Base-by-base conservation (phyloP, 2,113 vertebrate species). In the Galeopterus variegatus region DNA sequence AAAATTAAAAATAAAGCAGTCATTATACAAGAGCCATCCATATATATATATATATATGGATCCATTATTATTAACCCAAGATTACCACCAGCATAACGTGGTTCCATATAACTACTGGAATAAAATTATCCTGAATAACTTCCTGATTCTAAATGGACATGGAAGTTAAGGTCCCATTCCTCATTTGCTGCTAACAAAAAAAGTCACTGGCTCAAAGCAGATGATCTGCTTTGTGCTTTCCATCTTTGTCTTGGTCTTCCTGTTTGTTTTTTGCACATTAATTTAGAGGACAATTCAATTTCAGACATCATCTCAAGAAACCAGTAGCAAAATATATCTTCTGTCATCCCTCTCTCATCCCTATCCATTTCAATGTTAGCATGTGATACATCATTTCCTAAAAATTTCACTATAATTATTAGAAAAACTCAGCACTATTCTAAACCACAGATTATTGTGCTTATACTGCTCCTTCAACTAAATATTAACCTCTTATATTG, bases 1-100 rank as follows among this genome's bases (percentile, higher is more conserved):
- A 26, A 93, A 93, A 62, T 58, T 9, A 85, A 97, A 97, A 93
- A 86, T 58, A 95, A 86, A 93, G 18, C 54, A 79, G 64, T 69
- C 52, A 67, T 56, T 80, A 95, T 70, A 83, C 36, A 93, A 85
- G 67, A 93, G 26, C 36, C 3, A 93, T n/a, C n/a, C n/a, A n/a
- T n/a, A n/a, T n/a, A n/a, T n/a, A n/a, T n/a, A n/a, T 18, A 84
- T 1, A 33, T 1, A 84, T 12, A 87, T 7, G 3, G 3, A 79
- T 9, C 11, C 26, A 48, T 82, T 85, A 56, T 65, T 67, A 92
- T 58, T 85, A 80, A 88, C 75, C 50, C 8, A 93, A 96, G 52
- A 72, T 95, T 88, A 80, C 31, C 85, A 83, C 7, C 2, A 82
- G n/a, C 18, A 79, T 48, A 81, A 60, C 92, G 5, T 48, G 11